These are phyloP conservation scores for Cyclina sinensis DNA, from an alignment of 1,140 invertebrate species.

Conservation along the genomic window DNA sequence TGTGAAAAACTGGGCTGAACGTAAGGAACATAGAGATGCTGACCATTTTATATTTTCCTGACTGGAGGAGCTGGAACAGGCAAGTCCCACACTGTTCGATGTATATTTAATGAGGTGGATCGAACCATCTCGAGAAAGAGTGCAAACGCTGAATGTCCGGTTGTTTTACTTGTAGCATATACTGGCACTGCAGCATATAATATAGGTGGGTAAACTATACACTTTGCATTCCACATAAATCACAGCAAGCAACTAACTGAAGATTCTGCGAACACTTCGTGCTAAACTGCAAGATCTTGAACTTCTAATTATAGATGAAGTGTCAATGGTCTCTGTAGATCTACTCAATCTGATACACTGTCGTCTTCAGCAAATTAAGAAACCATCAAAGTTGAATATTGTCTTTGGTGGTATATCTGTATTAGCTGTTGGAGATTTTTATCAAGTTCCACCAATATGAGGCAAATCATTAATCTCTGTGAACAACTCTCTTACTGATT, in stretches of 20 bases:
- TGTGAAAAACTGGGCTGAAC: no score
- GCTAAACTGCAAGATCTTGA: neutral
- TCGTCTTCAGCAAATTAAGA: neutral
- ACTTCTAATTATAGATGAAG: neutral
- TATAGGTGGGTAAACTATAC: neutral
- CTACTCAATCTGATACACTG: neutral
- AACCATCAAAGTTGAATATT: neutral
- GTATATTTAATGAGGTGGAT: neutral
- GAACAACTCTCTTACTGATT: neutral
- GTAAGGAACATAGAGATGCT: no score
- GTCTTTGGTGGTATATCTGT: neutral
- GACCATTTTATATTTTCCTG: neutral
- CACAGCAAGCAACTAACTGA: neutral
- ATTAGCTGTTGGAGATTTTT: neutral
- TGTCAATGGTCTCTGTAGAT: neutral
- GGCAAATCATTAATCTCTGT: neutral
- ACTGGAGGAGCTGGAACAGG: constrained; percentile 30
- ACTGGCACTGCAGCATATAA: neutral
- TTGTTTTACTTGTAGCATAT: neutral
- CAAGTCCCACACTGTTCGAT: neutral
- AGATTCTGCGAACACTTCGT: neutral
- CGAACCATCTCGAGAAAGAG: neutral
- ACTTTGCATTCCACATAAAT: neutral
- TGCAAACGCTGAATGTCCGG: neutral
- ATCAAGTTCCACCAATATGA: neutral